These are phyloP conservation scores for Netelia virgata DNA, from an alignment of 2,888 invertebrate genomes.

Conservation along the genomic window DNA sequence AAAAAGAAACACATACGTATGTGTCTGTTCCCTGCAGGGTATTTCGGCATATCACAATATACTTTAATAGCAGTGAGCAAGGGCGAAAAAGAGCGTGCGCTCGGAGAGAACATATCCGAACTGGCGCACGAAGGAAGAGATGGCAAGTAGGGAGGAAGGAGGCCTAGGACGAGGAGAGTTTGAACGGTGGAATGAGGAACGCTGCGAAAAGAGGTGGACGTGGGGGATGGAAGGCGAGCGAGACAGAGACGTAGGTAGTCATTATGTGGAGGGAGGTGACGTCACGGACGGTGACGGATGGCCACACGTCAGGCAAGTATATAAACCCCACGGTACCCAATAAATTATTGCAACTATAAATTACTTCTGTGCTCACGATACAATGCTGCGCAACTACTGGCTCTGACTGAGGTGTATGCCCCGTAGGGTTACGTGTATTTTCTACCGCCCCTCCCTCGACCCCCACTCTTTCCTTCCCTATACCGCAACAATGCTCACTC, in stretches of 20 bases:
- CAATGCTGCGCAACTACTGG: constrained; percentile 84
- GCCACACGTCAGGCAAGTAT: constrained; percentile 85
- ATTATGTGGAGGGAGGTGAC: constrained; percentile 85
- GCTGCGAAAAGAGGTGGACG: constrained; percentile 59
- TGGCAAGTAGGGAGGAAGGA: constrained; percentile 53
- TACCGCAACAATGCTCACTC: constrained; percentile 69
- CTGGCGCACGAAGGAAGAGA: constrained; percentile 43
- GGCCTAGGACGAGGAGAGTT: constrained; percentile 44
- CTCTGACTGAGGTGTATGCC: constrained; percentile 77
- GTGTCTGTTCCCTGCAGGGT: not conserved
- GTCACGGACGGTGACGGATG: constrained; percentile 85
- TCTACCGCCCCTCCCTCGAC: constrained; percentile 53
- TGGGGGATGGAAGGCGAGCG: constrained; percentile 69
- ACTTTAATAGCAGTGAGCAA: not conserved
- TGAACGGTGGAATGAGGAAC: constrained; percentile 53
- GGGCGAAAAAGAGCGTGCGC: constrained; percentile 24
- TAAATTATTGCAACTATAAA: constrained; percentile 85
- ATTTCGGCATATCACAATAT: not conserved
- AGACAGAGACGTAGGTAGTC: constrained; percentile 83
- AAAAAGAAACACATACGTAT: not conserved
- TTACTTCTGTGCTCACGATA: constrained; percentile 84
- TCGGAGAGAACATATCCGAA: constrained; percentile 47
- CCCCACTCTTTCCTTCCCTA: constrained; percentile 21
- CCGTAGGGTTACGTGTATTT: constrained; percentile 68
- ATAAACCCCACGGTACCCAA: constrained; percentile 85